Base-by-base conservation (phyloP, 2,797 vertebrate species). In the Pseudomugil tenellus region DNA sequence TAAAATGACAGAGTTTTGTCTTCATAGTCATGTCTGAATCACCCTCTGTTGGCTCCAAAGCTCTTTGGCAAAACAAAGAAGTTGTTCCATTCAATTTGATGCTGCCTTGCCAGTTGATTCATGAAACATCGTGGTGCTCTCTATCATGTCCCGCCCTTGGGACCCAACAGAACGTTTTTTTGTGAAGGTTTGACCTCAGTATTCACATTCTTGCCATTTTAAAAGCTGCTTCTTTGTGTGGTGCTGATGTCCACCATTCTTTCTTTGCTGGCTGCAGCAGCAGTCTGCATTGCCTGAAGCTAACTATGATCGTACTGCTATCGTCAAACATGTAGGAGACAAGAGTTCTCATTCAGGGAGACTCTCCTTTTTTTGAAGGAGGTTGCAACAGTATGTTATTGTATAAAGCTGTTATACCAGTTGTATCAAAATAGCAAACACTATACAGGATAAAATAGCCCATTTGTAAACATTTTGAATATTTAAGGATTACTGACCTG, bases 171-270 rank as follows among this genome's bases (percentile, higher is more conserved):
- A 83, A 69, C 29, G 14, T 58, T 59, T 84, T 75, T 88, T 72
- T 88, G 84, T 91, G 73, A 77, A 63, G 26, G 1, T 83, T 74
- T 92, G 90, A 92, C 90, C 90, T 80, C 67, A 1, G 77, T 54
- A 67, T 84, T 88, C 88, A 70, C 83, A 91, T 87, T 92, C 87
- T 83, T 78, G 76, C 71, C 81, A 67, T 89, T 88, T 85, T 73
- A 79, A 88, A 90, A 84, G 82, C 69, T 31, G 62, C 69, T 81
- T 87, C 87, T 91, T 92, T 93, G 91, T 93, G 81, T 55, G 64
- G 70, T 25, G 59, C 72, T 69, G 81, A 74, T 84, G 88, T 83
- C 87, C 83, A 80, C 80, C 62, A 66, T 79, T 76, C 67, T 65
- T 78, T 70, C 68, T 60, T 77, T 77, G 32, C 41, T 67, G 73